Evolutionary conservation across 2,113 vertebrate genomes (phyloP), one percentile per base, ranked within the genome.

Genomic region (Vicugna pacos): DNA sequence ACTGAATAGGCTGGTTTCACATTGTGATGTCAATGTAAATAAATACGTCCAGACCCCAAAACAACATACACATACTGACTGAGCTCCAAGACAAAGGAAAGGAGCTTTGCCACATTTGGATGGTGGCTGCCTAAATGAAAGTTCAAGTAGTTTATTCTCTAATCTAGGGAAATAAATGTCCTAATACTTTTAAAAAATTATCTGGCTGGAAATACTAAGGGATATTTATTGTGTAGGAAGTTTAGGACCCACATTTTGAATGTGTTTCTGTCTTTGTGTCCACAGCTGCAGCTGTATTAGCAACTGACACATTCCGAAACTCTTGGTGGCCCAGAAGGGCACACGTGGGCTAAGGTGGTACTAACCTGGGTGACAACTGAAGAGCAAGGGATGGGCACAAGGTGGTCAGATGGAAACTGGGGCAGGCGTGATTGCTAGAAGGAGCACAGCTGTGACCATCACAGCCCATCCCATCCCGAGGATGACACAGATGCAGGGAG

Each of bases 281-380:
- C 83, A 60, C 89, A 95, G 79, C 62, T 93, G 93, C 76, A 72
- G 69, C 64, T 56, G 48, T 83, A 67, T 67, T 60, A 88, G 89
- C 30, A 83, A 94, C 62, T 95, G 96, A 97, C 86, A 89, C 76
- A 89, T 80, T 58, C 77, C 95, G 91, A 97, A 96, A 93, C 93
- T 86, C 7, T 6, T 4, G 14, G 30, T 93, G 82, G 67, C 72
- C 60, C 85, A 95, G 81, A 88, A 87, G 94, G 76, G 46, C 62
- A 56, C 32, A 19, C 38, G 9, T 56, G 79, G 82, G 82, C 56
- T 54, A 5, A 91, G 62, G 17, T 35, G 10, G 9, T 32, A 76
- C 89, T n/a, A 87, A 52, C 54, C 70, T 88, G 48, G 50, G 67
- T 28, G 52, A 76, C 38, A 87, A 85, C 42, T 64, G 60, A 70